phyloP scores from a whole-genome alignment of 2,888 invertebrate genomes.

The Aphrophora alni region DNA sequence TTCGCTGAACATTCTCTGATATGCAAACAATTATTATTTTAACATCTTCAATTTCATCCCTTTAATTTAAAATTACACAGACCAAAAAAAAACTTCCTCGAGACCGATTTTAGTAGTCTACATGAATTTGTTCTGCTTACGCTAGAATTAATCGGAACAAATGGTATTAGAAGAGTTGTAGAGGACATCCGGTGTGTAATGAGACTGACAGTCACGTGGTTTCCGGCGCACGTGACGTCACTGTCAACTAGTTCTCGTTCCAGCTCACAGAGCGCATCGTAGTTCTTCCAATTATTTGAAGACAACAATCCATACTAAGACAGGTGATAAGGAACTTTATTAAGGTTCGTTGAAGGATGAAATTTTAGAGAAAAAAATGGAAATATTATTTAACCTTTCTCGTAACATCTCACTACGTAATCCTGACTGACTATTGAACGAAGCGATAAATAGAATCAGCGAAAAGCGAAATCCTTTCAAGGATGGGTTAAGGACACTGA shows the following conservation, averaged over 20 bases:
- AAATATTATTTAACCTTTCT: no score
- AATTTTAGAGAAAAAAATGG: background rate
- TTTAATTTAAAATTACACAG: background rate
- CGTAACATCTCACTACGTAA: no score
- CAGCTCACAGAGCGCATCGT: background rate
- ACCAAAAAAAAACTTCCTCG: background rate
- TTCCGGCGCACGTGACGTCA: conserved; percentile 4
- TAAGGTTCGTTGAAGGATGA: background rate
- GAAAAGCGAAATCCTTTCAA: no score
- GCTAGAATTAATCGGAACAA: background rate
- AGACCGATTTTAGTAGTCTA: background rate
- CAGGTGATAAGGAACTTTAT: background rate
- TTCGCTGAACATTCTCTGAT: no score
- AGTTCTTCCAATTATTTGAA: background rate
- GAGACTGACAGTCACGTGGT: background rate
- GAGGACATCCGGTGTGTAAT: conserved; percentile 9
- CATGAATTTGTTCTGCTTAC: background rate
- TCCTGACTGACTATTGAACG: no score
- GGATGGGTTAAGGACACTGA: no score
- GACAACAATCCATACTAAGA: background rate
- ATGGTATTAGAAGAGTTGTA: background rate
- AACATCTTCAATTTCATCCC: background rate
- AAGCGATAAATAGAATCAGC: no score
- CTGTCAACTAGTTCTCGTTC: background rate
- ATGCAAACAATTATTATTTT: no score